These are phyloP conservation scores for Drosophila dunni DNA, from an alignment of 1,140 invertebrate species.

Conservation along the genomic window DNA sequence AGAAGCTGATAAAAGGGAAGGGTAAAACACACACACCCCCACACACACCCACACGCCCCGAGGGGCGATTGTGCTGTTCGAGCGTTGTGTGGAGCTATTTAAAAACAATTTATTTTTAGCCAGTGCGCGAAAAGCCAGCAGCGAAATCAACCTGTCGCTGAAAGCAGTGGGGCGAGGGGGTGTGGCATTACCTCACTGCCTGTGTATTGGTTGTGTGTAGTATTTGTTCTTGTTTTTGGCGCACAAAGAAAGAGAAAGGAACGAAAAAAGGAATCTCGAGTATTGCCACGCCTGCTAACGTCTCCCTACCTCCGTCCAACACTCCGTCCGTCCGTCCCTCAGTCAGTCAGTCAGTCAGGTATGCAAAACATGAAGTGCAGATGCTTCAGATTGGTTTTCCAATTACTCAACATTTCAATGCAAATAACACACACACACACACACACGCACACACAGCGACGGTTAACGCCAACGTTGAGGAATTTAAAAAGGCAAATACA, in stretches of 20 bases:
- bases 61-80: constrained; percentile 23
- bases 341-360: constrained; percentile 50
- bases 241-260: not conserved
- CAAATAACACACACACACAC: constrained; percentile 60
- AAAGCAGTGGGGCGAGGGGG: not conserved
- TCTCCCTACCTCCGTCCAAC: constrained; percentile 4
- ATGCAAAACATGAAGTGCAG: constrained; percentile 79
- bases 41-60: not conserved
- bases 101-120: constrained; percentile 82
- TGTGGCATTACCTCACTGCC: not conserved
- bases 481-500: constrained; percentile 45
- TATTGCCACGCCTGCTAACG: constrained; percentile 7
- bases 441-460: constrained; percentile 44
- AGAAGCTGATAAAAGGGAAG: constrained; percentile 13
- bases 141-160: constrained; percentile 66
- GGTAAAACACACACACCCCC: constrained; percentile 19
- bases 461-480: constrained; percentile 54
- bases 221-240: constrained; percentile 15
- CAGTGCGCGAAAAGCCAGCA: constrained; percentile 61
- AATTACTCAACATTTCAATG: constrained; percentile 82
- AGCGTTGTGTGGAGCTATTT: constrained; percentile 73
- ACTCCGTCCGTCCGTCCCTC: constrained; percentile 18
- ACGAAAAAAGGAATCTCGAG: not conserved
- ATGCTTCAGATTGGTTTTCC: constrained; percentile 82
- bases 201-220: not conserved